Evolutionary conservation across 2,797 vertebrate species (phyloP).

Genomic region (Sebastes hopkinsi): DNA sequence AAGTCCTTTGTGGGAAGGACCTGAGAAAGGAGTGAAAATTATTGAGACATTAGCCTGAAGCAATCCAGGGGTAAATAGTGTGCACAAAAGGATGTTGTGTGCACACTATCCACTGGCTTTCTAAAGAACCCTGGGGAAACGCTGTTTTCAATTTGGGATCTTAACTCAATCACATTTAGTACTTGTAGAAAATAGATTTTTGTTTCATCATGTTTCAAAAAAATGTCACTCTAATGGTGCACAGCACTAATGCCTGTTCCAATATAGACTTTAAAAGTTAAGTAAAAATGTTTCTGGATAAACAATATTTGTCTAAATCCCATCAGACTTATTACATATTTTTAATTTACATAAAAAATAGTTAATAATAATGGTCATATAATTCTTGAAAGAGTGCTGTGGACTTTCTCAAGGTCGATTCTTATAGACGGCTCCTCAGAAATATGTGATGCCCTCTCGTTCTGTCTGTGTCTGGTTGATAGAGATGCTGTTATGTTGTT

Average conservation of each 20-base stretch:
- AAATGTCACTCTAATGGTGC: conserved; percentile 53
- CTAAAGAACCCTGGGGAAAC: conserved; percentile 85
- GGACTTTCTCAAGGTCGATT: background rate
- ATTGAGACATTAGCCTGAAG: conserved; percentile 99
- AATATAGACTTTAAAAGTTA: conserved; percentile 37
- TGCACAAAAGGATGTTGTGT: conserved; percentile 89
- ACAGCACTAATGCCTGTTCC: conserved; percentile 35
- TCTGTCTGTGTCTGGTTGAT: conserved; percentile 41
- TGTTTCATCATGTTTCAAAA: conserved; percentile 67
- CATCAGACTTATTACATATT: background rate
- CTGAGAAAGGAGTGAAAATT: conserved; percentile 99
- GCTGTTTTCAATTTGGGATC: conserved; percentile 81
- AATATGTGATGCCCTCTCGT: conserved; percentile 12
- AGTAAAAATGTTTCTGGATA: background rate
- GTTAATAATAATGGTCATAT: background rate
- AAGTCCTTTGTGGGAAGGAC: conserved; percentile 99
- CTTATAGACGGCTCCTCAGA: background rate
- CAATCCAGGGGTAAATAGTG: conserved; percentile 99
- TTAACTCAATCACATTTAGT: conserved; percentile 81
- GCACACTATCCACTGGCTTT: conserved; percentile 85
- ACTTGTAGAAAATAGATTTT: conserved; percentile 78
- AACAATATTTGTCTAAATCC: background rate
- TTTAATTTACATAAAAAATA: background rate
- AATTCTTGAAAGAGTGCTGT: background rate
- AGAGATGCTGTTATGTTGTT: conserved; percentile 60